Evolutionary conservation across 2,113 vertebrate genomes (phyloP), one percentile per base, ranked within the genome.

Genomic region (Leucopsar rothschildi): DNA sequence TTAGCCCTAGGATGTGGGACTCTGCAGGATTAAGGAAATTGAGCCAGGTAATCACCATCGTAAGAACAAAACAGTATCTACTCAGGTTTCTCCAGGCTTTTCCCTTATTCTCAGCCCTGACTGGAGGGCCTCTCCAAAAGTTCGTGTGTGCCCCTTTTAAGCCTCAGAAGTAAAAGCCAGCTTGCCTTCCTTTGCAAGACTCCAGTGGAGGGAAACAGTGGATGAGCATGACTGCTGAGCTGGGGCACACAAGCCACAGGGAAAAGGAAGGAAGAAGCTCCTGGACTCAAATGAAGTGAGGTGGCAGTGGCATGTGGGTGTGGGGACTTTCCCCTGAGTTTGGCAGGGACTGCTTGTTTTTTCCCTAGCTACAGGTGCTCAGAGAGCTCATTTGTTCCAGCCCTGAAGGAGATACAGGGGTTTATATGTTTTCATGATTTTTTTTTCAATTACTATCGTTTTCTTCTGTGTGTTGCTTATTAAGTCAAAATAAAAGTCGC

Each of bases 331-430:
- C 93, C 95, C 61, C 60, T 3, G 27, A 59, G 56, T 89, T 92
- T 89, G 87, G 69, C 77, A 92, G 42, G 64, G 60, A 70, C 61
- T 47, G 71, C 52, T 33, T 71, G 52, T 39, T 91, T 94, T 96
- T 94, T 73, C 81, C 91, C 56, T 89, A 86, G 64, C 27, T 81
- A 59, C 81, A 92, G 53, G 69, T 82, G 56, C 60, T 79, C 53
- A 75, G 42, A 92, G 65, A 35, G 77, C 87, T 96, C 92, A 96
- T 81, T 96, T 96, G 73, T 96, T 96, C 95, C 96, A 96, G 56
- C 64, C 73, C 39, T 66, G 69, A 75, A 92, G 69, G 47, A 88
- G 47, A 73, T 73, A 66, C 4, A 81, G 35, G 47, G 4, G 68
- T 81, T 96, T 93, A 50, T 93, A 37, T 63, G 53, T 50, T 68